Evolutionary conservation across 2,888 invertebrate species (phyloP).

Genomic region (Chorisops tibialis): DNA sequence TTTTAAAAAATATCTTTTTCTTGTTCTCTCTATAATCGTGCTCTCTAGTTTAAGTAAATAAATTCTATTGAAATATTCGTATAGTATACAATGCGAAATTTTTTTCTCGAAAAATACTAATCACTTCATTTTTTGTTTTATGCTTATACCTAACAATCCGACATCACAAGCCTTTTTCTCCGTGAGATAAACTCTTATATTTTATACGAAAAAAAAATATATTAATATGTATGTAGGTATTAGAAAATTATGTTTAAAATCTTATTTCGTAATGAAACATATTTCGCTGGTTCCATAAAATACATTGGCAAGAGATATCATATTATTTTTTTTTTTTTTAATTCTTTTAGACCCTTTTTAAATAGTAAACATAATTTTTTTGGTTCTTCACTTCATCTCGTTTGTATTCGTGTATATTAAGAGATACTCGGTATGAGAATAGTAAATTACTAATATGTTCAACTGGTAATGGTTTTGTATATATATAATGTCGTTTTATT

Average conservation of each 20-base stretch:
- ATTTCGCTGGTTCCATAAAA: neutral
- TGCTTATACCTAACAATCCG: slow-evolving; percentile 26
- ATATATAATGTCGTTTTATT: too few relatives aligned
- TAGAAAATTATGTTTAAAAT: too few relatives aligned
- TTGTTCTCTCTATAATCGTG: neutral
- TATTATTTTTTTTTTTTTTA: too few relatives aligned
- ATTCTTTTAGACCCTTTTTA: too few relatives aligned
- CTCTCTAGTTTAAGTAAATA: neutral
- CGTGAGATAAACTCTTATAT: slow-evolving; percentile 14
- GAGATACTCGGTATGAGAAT: too few relatives aligned
- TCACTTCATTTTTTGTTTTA: slow-evolving; percentile 19
- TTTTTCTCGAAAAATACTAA: slow-evolving; percentile 29
- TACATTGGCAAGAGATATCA: neutral
- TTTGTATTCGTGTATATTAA: too few relatives aligned
- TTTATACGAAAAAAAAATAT: too few relatives aligned
- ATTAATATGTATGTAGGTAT: too few relatives aligned
- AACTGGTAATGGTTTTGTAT: too few relatives aligned
- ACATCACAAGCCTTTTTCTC: slow-evolving; percentile 33
- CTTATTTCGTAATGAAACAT: neutral
- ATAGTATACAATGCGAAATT: slow-evolving; percentile 26
- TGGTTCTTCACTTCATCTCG: too few relatives aligned
- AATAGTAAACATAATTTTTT: too few relatives aligned
- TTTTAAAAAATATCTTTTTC: slow-evolving; percentile 10
- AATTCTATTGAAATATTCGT: slow-evolving; percentile 19
- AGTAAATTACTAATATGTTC: too few relatives aligned